Percentiles rank a stretch among this genome's conserved stretches.
Evolutionary conservation across 1,140 invertebrate species (phyloP).

Genomic region (Dinoponera quadriceps): DNA sequence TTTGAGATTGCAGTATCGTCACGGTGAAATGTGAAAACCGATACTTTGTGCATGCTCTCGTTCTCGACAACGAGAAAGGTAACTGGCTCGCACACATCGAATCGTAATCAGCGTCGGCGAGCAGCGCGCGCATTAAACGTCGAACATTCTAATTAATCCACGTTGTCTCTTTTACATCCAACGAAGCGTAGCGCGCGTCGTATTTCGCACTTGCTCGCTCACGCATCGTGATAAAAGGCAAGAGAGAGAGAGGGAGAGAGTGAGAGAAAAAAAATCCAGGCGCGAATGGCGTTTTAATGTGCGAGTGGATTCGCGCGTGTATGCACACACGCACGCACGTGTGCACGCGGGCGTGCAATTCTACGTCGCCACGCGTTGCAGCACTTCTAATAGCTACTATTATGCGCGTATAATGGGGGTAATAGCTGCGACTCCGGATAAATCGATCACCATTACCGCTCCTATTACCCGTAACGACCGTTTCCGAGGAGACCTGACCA

Average conservation of each 20-base stretch:
- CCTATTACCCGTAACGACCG: constrained; percentile 74
- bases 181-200: constrained; percentile 26
- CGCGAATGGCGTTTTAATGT: constrained; percentile 30
- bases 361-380: constrained; percentile 40
- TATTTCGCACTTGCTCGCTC: constrained; percentile 21
- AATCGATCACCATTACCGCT: constrained; percentile 75
- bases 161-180: constrained; percentile 29
- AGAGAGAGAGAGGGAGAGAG: neutral
- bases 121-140: constrained; percentile 22
- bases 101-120: constrained; percentile 1
- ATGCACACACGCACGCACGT: neutral
- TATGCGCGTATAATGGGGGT: constrained; percentile 72
- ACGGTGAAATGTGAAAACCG: constrained; percentile 30
- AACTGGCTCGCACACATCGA: constrained; percentile 19
- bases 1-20: constrained; percentile 2
- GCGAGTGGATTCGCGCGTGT: neutral
- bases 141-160: constrained; percentile 48
- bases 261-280: neutral
- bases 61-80: neutral
- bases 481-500: constrained; percentile 75
- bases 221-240: neutral
- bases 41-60: constrained; percentile 6
- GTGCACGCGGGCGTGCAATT: neutral
- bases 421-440: constrained; percentile 73
- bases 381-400: constrained; percentile 72